Percentiles rank a stretch among this genome's conserved stretches.
Conservation (phyloP, 2,113 vertebrate species). For the Cottus gobio region DNA sequence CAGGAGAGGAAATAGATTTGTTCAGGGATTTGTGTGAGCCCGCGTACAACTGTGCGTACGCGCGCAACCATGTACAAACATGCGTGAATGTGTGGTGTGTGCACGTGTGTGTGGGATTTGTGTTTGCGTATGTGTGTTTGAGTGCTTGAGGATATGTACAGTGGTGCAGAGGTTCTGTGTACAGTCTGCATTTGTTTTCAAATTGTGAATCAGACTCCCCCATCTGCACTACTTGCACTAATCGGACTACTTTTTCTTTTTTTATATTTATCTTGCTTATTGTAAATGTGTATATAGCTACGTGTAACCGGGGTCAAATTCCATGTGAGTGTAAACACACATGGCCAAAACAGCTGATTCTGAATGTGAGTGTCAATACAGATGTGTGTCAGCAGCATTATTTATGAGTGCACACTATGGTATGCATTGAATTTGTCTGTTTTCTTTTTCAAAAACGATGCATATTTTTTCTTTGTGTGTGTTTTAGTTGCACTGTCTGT, state of each 20-base stretch:
- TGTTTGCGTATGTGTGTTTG: not conserved
- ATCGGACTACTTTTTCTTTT: no score
- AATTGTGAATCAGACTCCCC: no score
- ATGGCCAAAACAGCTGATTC: no score
- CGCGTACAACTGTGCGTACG: constrained; percentile 3
- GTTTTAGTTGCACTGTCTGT: not conserved
- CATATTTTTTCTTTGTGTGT: not conserved
- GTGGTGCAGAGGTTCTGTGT: not conserved
- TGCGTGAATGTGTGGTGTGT: not conserved
- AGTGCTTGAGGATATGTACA: not conserved
- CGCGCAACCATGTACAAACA: not conserved
- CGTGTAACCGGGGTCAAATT: no score
- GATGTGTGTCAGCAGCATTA: no score
- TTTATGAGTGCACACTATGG: not conserved
- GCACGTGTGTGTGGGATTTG: not conserved
- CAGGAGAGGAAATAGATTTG: constrained; percentile 56
- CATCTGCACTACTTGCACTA: no score
- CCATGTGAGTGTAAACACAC: no score
- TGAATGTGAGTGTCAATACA: no score
- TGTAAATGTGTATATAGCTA: no score
- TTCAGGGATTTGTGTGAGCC: constrained; percentile 37
- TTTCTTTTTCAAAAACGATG: not conserved
- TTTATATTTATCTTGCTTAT: no score
- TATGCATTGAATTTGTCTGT: not conserved
- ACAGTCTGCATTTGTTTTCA: no score